Percentiles rank a stretch among this genome's conserved stretches.
Evolutionary conservation across 2,888 invertebrate genomes (phyloP).

Genomic region (Ceriagrion tenellum): DNA sequence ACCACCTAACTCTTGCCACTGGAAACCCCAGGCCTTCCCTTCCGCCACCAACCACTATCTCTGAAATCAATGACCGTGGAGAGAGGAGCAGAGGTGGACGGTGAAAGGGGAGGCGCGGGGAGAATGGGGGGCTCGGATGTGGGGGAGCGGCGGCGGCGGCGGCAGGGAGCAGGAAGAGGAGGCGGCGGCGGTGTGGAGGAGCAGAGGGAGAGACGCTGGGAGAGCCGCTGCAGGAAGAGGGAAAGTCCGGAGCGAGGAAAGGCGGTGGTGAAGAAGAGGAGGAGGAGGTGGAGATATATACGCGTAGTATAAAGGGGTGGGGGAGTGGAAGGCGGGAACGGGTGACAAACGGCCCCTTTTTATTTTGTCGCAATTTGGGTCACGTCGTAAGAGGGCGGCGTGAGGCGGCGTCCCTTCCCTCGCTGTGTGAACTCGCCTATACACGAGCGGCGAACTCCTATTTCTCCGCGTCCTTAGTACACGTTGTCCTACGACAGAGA

Average conservation of each 20-base stretch:
- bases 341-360: slow-evolving; percentile 12
- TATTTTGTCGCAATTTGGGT: slow-evolving; percentile 20
- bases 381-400: background rate
- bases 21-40: background rate
- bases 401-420: background rate
- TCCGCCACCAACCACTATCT: slow-evolving; percentile 57
- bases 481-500: background rate
- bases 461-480: background rate
- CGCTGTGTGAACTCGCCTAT: background rate
- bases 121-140: background rate
- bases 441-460: background rate
- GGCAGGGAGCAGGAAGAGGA: background rate
- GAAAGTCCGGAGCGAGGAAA: background rate
- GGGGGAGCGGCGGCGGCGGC: background rate
- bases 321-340: background rate
- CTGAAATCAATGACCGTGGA: slow-evolving; percentile 62
- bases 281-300: background rate
- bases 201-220: no score
- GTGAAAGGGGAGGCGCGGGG: background rate
- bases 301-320: background rate
- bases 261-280: background rate
- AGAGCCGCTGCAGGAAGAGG: background rate
- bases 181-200: no score
- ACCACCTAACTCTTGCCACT: background rate
- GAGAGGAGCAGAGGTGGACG: slow-evolving; percentile 24